Base-by-base conservation (phyloP, 2,113 vertebrate species). In the Petrocephalus zakoni region DNA sequence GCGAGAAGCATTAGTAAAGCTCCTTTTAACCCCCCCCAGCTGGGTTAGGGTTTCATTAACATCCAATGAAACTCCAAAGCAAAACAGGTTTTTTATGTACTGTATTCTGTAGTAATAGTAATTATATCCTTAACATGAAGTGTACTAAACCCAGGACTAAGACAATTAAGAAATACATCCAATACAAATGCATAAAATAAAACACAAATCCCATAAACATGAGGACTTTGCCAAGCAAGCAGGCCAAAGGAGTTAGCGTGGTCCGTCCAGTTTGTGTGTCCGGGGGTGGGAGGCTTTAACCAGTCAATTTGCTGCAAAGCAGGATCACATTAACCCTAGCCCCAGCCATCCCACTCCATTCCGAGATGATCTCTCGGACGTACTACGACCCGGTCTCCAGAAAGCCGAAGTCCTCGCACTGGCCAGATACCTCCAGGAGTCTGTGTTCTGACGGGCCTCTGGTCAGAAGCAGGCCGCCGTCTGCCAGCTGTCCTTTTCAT, bases 11-110 rank as follows among this genome's bases (percentile, higher is more conserved):
- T 13, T 11, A 21, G 5, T n/a, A 10, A 84, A 42, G 22, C 19
- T 47, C 81, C 4, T n/a, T n/a, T 85, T 52, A n/a, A 49, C 47
- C 5, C 17, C 17, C 7, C 46, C 11, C 21, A 83, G 42, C 52
- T 15, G 8, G 2, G 13, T 10, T 42, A 42, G 42, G 42, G 42
- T 42, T 42, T 42, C 42, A 5, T 86, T 87, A 64, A 46, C 46
- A 87, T 11, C 34, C 55, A 61, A 8, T 29, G 7, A 22, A 87
- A 61, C 53, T 46, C 52, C 21, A 85, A 52, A 53, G 22, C 6
- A 49, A 85, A 85, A 25, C 83, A 53, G 52, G 52, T 34, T 83
- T 83, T 34, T 21, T 82, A 88, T 52, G n/a, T 81, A 86, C 84
- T 86, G 15, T 56, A 86, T 55, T 55, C 10, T 68, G 61, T 46